Percentiles rank a stretch among this genome's conserved stretches.
Evolutionary conservation across 1,140 invertebrate genomes (phyloP).

Genomic region (Drosophila kurseongensis): DNA sequence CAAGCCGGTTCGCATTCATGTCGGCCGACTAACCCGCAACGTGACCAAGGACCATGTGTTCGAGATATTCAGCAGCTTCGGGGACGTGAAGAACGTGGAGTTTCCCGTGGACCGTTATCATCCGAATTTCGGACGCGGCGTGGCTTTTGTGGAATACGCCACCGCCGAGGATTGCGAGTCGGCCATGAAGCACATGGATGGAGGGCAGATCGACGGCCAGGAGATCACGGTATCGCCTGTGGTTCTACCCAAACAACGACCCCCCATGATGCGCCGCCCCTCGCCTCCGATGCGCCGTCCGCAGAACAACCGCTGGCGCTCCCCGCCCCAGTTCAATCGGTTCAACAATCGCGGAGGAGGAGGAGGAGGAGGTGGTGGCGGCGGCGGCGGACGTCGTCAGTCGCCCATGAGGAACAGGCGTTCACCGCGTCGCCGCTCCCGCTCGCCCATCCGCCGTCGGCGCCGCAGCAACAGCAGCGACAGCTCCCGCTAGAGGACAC

Average conservation of each 20-base stretch:
- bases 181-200: conserved; percentile 99
- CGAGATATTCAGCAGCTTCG: conserved; percentile 98
- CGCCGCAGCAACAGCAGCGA: conserved; percentile 82
- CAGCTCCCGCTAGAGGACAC: conserved; percentile 72
- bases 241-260: conserved; percentile 90
- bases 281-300: conserved; percentile 87
- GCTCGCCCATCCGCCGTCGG: conserved; percentile 79
- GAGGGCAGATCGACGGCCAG: conserved; percentile 96
- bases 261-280: conserved; percentile 87
- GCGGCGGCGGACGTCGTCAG: conserved; percentile 55
- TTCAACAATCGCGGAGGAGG: conserved; percentile 74
- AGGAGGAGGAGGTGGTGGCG: conserved; percentile 59
- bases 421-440: conserved; percentile 79
- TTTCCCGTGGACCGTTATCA: conserved; percentile 95
- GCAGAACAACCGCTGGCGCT: conserved; percentile 87
- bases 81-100: conserved; percentile 95
- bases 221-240: conserved; percentile 97
- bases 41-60: conserved; percentile 96
- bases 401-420: conserved; percentile 69
- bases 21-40: conserved; percentile 96
- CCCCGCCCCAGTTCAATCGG: conserved; percentile 85
- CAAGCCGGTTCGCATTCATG: conserved; percentile 95
- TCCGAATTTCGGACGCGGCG: conserved; percentile 93
- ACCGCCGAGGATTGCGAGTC: conserved; percentile 98
- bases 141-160: conserved; percentile 97